Base-by-base conservation (phyloP, 2,797 vertebrate species). In the Merluccius polli region DNA sequence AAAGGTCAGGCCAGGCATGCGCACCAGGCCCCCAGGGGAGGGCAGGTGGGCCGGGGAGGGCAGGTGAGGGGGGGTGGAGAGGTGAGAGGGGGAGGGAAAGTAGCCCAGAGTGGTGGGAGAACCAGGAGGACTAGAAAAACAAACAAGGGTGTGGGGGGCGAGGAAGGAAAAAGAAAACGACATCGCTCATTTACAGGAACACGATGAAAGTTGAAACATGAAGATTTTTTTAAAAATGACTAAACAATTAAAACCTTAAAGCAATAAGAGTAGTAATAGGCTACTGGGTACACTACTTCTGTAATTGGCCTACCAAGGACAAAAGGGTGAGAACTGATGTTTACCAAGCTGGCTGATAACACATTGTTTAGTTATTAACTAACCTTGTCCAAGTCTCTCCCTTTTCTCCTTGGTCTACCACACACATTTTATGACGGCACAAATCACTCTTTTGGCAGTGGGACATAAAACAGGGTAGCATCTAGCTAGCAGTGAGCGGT, bases 1-100 rank as follows among this genome's bases (percentile, higher is more conserved):
- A 84, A 97, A 98, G 24, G 96, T 93, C 85, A 98, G 90, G 71
- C 95, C 94, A 75, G 97, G 97, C 97, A 98, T 97, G 69, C 96
- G 94, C 78, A 99, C 87, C 80, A 99, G 85, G 75, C 88, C 92
- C 83, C 88, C 91, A 0, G 83, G 88, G 32, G 91, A 88, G 35
- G 89, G 94, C 85, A 93, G 85, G 32, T 95, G 92, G 8, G 95
- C 10, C n/a, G 59, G 59, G 59, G n/a, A 0, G 59, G 89, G 94
- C 85, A 93, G 85, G 32, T 95, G 92, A 9, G 95, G 24, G 59
- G 59, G 59, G 59, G n/a, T 1, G 59, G 89, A 94, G 85, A 93
- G 85, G 32, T 95, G 92, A 9, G 95, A 90, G 76, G 95, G 94
- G 78, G 96, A 94, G 38, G 96, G 91, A 83, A 95, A 95, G 90